These are phyloP conservation scores for Larimichthys polyactis DNA, from an alignment of 2,113 vertebrate genomes.

Conservation along the genomic window DNA sequence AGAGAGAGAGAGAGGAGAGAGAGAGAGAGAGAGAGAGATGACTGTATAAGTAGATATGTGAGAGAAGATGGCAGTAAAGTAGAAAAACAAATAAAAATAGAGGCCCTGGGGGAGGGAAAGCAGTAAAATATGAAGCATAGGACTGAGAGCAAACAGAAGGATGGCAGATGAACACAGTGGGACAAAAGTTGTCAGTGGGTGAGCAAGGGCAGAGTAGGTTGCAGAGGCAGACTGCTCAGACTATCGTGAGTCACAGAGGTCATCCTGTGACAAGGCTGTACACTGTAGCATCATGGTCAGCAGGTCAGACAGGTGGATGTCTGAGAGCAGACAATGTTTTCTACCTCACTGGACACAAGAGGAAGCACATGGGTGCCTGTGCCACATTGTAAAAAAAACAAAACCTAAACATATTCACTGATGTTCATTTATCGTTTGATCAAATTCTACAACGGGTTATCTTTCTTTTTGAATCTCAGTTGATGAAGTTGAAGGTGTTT, in stretches of 20 bases:
- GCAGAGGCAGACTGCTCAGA: slow-evolving; percentile 59
- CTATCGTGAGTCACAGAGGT: slow-evolving; percentile 61
- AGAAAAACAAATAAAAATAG: slow-evolving; percentile 4
- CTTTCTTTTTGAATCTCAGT: neutral
- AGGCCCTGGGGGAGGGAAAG: slow-evolving; percentile 35
- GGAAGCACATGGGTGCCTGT: slow-evolving; percentile 16
- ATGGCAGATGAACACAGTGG: slow-evolving; percentile 33
- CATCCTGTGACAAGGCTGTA: slow-evolving; percentile 58
- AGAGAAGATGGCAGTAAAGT: neutral
- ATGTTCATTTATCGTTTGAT: neutral
- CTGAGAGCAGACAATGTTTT: slow-evolving; percentile 55
- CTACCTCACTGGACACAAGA: slow-evolving; percentile 34
- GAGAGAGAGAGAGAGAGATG: slow-evolving; percentile 5
- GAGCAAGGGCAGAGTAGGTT: slow-evolving; percentile 30
- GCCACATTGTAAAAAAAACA: neutral
- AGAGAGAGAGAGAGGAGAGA: slow-evolving; percentile 8
- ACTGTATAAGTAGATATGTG: slow-evolving; percentile 29
- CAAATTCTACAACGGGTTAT: neutral
- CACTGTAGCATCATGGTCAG: slow-evolving; percentile 53
- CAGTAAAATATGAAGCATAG: slow-evolving; percentile 11
- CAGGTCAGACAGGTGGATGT: slow-evolving; percentile 69
- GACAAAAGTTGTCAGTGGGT: slow-evolving; percentile 45
- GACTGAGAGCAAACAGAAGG: slow-evolving; percentile 35
- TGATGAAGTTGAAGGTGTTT: neutral
- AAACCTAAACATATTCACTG: neutral